phyloP scores from a whole-genome alignment of 2,797 vertebrate genomes.

The Ctenosaura bakeri region DNA sequence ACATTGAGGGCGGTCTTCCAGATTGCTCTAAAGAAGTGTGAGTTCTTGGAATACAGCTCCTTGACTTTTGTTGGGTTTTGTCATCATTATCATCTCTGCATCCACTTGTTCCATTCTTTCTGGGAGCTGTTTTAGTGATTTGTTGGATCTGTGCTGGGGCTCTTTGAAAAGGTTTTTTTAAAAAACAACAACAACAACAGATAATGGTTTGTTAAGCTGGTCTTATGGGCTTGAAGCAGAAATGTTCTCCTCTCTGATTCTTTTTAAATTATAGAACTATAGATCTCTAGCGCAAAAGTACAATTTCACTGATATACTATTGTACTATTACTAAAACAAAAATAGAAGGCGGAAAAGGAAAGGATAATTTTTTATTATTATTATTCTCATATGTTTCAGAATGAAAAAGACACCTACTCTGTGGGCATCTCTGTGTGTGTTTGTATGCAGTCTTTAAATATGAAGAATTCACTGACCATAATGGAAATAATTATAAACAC shows the following conservation, averaged over 20 bases:
- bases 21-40: no score
- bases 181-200: no score
- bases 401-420: neutral
- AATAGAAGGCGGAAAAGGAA: neutral
- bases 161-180: no score
- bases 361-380: neutral
- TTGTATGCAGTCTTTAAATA: neutral
- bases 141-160: no score
- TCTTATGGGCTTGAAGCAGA: no score
- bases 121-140: no score
- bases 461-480: conserved; percentile 16
- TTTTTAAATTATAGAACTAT: accelerated
- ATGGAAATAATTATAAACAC: conserved; percentile 7
- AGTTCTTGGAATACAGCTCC: no score
- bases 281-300: neutral
- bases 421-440: neutral
- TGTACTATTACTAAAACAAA: neutral
- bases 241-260: neutral
- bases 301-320: neutral
- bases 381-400: conserved; percentile 1
- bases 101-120: no score
- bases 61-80: no score
- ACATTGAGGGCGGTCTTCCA: no score
- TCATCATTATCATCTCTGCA: no score
- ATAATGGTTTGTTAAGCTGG: no score